Evolutionary conservation across 2,797 vertebrate species (phyloP).

Genomic region (Scyliorhinus canicula): DNA sequence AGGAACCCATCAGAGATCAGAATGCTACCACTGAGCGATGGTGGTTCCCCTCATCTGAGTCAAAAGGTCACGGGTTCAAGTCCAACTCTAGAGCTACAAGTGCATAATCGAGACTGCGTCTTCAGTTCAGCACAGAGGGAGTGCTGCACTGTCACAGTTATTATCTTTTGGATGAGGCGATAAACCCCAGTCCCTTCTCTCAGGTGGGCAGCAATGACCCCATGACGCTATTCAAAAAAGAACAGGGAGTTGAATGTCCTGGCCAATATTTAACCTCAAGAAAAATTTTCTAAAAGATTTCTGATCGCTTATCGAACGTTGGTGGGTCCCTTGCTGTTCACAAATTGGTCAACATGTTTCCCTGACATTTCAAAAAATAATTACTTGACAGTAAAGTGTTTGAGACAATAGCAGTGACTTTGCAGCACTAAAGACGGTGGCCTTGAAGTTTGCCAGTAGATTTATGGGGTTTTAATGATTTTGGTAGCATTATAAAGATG

Average conservation of each 20-base stretch:
- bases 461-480: neutral
- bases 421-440: neutral
- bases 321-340: neutral
- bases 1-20: neutral
- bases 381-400: neutral
- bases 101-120: neutral
- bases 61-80: neutral
- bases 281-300: neutral
- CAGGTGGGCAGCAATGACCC: neutral
- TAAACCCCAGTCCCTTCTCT: too few species aligned
- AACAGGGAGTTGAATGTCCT: neutral
- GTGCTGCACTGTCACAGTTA: too few species aligned
- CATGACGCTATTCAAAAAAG: neutral
- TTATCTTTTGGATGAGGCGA: too few species aligned
- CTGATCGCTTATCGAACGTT: neutral
- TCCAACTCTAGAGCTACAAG: neutral
- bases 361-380: neutral
- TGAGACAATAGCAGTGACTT: neutral
- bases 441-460: neutral
- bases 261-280: neutral
- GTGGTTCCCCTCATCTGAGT: neutral
- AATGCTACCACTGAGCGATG: neutral
- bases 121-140: neutral
- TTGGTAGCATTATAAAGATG: neutral
- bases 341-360: neutral